Evolutionary conservation across 2,113 vertebrate genomes (phyloP), one percentile per base, ranked within the genome.

Genomic region (Dascyllus trimaculatus): DNA sequence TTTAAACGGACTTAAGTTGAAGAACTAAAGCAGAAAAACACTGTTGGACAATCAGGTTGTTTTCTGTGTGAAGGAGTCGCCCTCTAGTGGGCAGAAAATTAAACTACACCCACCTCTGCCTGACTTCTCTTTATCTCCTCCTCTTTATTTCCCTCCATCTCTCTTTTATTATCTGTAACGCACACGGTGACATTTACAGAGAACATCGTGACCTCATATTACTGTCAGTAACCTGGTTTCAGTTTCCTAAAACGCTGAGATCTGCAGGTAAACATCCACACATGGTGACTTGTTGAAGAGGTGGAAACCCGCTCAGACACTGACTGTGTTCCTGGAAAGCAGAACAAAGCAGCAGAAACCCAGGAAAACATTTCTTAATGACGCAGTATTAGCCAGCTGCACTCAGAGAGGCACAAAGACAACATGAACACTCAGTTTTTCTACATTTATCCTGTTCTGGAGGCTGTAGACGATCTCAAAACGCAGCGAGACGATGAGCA

Each of bases 11-110:
- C 40, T 2, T 2, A 9, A 24, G 10, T 1, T 22, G 1, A 6
- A 26, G 24, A n/a, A 59, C 11, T 26, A 32, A 0, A 24, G 19
- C 32, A 61, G 49, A 63, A 25, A 64, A 73, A 73, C 13, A 68
- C 10, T 5, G 61, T 0, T 0, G n/a, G 21, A 49, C 53, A 8
- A 68, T 11, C 0, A 4, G 24, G 13, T 10, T 21, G 51, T 51
- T 59, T 63, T 57, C 18, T 29, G 56, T 77, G 68, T 60, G 57
- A 0, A 17, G 0, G 53, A 26, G 85, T 58, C 85, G n/a, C 86
- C 89, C 72, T 85, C 86, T 87, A 29, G 80, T 81, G 89, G 85
- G 13, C 0, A 13, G 0, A 0, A 1, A 4, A 18, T 0, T 0
- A 0, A 43, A 71, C 29, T 62, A 51, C 77, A 73, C 0, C 7